Conservation (phyloP, 1,140 invertebrate species). For the Ostrea edulis region DNA sequence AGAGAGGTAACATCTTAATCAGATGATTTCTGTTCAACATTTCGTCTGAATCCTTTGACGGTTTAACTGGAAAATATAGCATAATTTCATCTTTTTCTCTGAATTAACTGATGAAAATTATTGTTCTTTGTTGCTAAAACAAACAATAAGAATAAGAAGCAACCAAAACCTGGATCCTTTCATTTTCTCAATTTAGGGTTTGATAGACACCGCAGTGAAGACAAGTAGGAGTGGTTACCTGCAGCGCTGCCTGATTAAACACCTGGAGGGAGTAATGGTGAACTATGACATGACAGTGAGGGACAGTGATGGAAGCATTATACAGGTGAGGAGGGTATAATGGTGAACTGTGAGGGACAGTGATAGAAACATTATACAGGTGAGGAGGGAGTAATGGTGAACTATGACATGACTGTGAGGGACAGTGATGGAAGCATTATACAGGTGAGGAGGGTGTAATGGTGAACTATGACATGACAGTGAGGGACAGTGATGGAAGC, state of each 20-base stretch:
- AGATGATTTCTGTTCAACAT: background rate
- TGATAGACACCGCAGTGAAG: constrained; percentile 88
- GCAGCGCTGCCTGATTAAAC: constrained; percentile 98
- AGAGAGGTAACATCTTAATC: constrained; percentile 86
- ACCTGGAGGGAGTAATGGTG: constrained; percentile 95
- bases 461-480: constrained; percentile 95
- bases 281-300: constrained; percentile 96
- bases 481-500: constrained; percentile 95
- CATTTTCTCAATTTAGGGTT: constrained; percentile 78
- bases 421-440: too few relatives aligned
- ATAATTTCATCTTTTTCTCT: background rate
- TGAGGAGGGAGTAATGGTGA: too few relatives aligned
- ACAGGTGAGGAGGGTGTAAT: constrained; percentile 95
- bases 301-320: constrained; percentile 95
- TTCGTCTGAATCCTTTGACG: background rate
- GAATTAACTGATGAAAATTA: background rate
- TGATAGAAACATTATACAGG: background rate
- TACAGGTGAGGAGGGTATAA: constrained; percentile 85
- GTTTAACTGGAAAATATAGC: background rate
- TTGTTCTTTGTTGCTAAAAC: too few relatives aligned
- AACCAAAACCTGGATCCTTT: too few relatives aligned
- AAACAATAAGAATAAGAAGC: too few relatives aligned
- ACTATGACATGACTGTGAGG: too few relatives aligned
- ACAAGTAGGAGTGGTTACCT: constrained; percentile 98
- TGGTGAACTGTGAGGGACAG: background rate